Base-by-base conservation (phyloP, 2,888 invertebrate genomes). In the Nasonia oneida region DNA sequence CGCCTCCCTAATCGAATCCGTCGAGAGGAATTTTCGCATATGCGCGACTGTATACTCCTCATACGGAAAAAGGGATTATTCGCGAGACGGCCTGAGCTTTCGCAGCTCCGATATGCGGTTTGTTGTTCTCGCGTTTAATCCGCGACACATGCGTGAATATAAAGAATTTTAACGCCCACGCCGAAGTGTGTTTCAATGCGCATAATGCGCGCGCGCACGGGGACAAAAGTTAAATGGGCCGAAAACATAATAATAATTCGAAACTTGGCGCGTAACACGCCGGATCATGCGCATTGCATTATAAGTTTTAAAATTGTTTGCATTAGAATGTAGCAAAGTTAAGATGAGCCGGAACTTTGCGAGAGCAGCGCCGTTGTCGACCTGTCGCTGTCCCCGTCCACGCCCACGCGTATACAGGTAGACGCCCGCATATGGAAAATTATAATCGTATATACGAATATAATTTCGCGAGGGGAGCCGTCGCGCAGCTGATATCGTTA, bases 1-100 rank as follows among this genome's bases (percentile, higher is more conserved):
- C 23, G 57, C 57, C 1, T 61, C 23, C 53, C 83, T 83, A 83
- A 86, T 86, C 83, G 79, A 86, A 83, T 75, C 29, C 33, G 42
- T 42, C 71, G 14, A 37, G 33, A 70, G 70, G 23, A 33, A 47
- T 42, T 42, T n/a, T 12, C 73, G 73, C 42, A 23, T 23, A 39
- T n/a, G 18, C 39, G 10, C 8, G 14, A 6, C n/a, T 23, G 15
- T 61, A 23, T 61, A 23, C 5, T 29, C 23, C 23, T 23, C 23
- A 23, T 23, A 23, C 23, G 23, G 23, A 23, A 23, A 23, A 29
- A 29, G 29, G 29, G 29, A 23, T 23, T 23, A 23, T 23, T 23
- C 23, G 23, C 23, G 23, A 23, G 23, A 23, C 23, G 23, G 23
- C 23, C 23, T 23, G 23, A 23, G 23, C 23, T 23, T 23, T 23